Conservation (phyloP, 2,888 invertebrate genomes). For the Therioaphis trifolii region DNA sequence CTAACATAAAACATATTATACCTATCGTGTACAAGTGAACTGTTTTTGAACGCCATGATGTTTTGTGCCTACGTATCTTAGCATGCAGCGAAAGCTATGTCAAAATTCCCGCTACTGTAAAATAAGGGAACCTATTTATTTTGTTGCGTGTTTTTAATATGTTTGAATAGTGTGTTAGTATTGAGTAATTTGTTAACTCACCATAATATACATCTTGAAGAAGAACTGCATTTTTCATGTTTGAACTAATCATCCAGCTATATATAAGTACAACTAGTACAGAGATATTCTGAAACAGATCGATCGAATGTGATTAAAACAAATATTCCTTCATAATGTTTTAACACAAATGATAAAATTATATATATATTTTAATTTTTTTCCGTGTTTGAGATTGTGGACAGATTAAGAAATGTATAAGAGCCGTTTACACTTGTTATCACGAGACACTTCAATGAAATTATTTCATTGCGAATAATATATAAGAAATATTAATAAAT, state of each 20-base stretch:
- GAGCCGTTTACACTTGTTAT: too few relatives aligned
- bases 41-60: too few relatives aligned
- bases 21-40: too few relatives aligned
- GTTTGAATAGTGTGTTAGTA: not conserved
- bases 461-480: too few relatives aligned
- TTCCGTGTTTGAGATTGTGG: too few relatives aligned
- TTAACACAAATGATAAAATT: too few relatives aligned
- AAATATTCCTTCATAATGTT: too few relatives aligned
- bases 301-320: not conserved
- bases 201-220: conserved; percentile 83
- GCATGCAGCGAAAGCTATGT: not conserved
- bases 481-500: too few relatives aligned
- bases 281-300: conserved; percentile 79
- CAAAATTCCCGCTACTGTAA: not conserved
- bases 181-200: conserved; percentile 69
- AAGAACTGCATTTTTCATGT: conserved; percentile 77
- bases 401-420: too few relatives aligned
- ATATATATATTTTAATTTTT: too few relatives aligned
- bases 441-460: too few relatives aligned
- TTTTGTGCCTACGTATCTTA: not conserved
- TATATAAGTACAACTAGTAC: conserved; percentile 80
- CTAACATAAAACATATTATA: too few relatives aligned
- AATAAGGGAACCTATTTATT: not conserved
- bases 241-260: conserved; percentile 81
- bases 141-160: not conserved